Evolutionary conservation across 1,140 invertebrate species (phyloP).

Genomic region (Zeugodacus cucurbitae): DNA sequence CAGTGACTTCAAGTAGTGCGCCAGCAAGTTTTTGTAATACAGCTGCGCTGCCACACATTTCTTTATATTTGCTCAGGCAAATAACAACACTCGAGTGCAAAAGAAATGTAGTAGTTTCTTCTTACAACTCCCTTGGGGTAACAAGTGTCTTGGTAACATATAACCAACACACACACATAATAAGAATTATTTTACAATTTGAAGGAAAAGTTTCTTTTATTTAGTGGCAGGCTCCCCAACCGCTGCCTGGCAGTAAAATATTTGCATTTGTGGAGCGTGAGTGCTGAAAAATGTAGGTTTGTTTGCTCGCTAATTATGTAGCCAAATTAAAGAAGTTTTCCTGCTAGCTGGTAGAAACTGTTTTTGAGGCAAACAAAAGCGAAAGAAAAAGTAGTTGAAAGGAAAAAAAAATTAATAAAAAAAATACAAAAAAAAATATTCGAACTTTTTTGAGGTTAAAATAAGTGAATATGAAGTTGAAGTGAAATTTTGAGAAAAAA

Average conservation of each 20-base stretch:
- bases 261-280: not conserved
- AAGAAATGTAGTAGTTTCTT: conserved; percentile 4
- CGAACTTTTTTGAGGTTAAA: not conserved
- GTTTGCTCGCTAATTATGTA: conserved; percentile 11
- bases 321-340: conserved; percentile 35
- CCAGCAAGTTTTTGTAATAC: not conserved
- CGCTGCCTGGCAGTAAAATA: not conserved
- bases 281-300: not conserved
- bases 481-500: not conserved
- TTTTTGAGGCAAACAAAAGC: not conserved
- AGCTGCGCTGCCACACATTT: not conserved
- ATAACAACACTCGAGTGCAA: conserved; percentile 32
- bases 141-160: not conserved
- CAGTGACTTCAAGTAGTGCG: not conserved
- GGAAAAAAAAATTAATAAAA: not conserved
- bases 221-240: not conserved
- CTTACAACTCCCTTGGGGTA: conserved; percentile 8
- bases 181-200: not conserved
- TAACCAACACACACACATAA: not conserved
- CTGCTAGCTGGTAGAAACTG: not conserved
- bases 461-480: not conserved
- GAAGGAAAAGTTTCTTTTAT: not conserved
- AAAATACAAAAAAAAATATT: not conserved
- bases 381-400: not conserved
- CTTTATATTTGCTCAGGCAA: conserved; percentile 24